Evolutionary conservation across 2,888 invertebrate genomes (phyloP).

Genomic region (Dermolepida albohirtum): DNA sequence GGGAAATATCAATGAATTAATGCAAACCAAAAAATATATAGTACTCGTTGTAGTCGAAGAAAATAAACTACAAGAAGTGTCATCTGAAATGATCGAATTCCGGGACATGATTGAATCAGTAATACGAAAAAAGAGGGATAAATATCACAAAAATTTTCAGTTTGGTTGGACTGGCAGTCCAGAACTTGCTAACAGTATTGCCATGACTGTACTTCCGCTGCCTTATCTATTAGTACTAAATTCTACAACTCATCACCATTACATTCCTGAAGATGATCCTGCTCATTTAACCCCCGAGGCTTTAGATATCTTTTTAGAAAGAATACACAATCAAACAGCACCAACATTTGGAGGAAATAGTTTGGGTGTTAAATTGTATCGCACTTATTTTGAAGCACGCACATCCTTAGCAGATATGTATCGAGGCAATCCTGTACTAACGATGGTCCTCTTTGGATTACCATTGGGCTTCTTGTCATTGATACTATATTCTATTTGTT

Average conservation of each 20-base stretch:
- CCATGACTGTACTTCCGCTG: constrained; percentile 84
- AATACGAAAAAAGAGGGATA: constrained; percentile 74
- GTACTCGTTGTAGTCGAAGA: constrained; percentile 90
- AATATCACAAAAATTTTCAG: constrained; percentile 80
- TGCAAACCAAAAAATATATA: constrained; percentile 86
- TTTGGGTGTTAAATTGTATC: constrained; percentile 79
- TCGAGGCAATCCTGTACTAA: constrained; percentile 92
- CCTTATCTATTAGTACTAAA: constrained; percentile 93
- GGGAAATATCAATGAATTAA: constrained; percentile 85
- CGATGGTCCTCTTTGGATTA: constrained; percentile 92
- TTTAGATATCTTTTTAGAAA: constrained; percentile 79
- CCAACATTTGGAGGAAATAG: constrained; percentile 88
- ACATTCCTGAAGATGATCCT: constrained; percentile 88
- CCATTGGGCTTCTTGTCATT: constrained; percentile 93
- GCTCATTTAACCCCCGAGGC: constrained; percentile 83
- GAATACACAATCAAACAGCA: constrained; percentile 81
- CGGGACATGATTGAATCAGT: constrained; percentile 87
- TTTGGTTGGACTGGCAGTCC: constrained; percentile 96
- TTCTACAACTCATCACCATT: constrained; percentile 92
- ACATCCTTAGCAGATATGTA: constrained; percentile 87
- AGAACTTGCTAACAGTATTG: constrained; percentile 93
- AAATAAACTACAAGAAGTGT: constrained; percentile 84
- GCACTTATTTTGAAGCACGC: constrained; percentile 86
- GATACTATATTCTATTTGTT: constrained; percentile 96
- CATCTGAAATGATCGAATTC: constrained; percentile 80